Percentiles rank a stretch among this genome's conserved stretches.
Conservation (phyloP, 2,888 invertebrate species). For the Stramonita haemastoma region DNA sequence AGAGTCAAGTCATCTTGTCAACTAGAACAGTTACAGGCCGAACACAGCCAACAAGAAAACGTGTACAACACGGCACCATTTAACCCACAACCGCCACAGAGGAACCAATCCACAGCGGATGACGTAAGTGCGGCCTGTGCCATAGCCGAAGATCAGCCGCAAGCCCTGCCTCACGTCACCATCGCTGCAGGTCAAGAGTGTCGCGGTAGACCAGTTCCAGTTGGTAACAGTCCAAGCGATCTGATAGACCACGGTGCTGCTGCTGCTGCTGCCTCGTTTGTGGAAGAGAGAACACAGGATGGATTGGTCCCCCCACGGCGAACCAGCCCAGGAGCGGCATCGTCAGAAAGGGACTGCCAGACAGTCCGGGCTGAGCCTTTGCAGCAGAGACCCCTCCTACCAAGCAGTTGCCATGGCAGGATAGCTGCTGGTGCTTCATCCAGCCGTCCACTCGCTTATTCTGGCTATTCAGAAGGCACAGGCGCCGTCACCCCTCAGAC, state of each 20-base stretch:
- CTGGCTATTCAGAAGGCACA: neutral
- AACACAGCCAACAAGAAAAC: neutral
- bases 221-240: neutral
- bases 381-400: neutral
- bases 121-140: conserved; percentile 22
- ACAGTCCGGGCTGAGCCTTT: neutral
- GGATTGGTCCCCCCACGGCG: neutral
- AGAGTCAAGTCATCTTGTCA: conserved; percentile 28
- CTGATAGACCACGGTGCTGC: neutral
- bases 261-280: conserved; percentile 13
- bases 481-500: neutral
- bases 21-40: conserved; percentile 21
- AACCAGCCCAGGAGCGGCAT: conserved; percentile 16
- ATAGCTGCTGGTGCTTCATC: conserved; percentile 16
- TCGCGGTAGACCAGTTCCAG: neutral
- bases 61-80: neutral
- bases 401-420: neutral
- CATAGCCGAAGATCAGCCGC: neutral
- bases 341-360: neutral
- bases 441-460: neutral
- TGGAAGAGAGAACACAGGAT: neutral
- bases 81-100: neutral
- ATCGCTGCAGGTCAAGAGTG: neutral
- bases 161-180: neutral
- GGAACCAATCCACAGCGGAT: neutral